These are phyloP conservation scores for Cylindroiulus punctatus DNA, from an alignment of 2,888 invertebrate genomes.

Conservation along the genomic window DNA sequence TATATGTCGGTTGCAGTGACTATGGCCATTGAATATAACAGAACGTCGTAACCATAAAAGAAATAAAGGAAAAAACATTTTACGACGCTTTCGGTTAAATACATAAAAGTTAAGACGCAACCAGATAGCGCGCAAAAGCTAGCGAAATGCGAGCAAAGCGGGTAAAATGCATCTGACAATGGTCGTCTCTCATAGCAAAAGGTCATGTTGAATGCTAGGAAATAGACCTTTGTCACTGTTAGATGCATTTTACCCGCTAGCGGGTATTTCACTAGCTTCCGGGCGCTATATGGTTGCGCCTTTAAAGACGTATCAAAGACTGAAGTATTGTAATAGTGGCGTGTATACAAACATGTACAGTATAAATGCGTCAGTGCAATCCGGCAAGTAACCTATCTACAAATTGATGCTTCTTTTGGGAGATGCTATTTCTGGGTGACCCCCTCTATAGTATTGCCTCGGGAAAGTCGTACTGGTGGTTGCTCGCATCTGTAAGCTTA, in stretches of 20 bases:
- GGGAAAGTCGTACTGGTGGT: background rate
- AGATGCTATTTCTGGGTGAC: constrained; percentile 34
- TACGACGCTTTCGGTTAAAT: constrained; percentile 39
- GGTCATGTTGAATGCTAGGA: too few species aligned
- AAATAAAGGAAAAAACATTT: background rate
- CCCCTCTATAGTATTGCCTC: background rate
- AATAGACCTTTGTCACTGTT: too few species aligned
- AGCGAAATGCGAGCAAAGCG: too few species aligned
- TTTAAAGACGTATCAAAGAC: constrained; percentile 37
- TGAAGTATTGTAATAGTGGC: constrained; percentile 34
- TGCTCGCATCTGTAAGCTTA: constrained; percentile 27
- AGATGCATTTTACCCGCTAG: too few species aligned
- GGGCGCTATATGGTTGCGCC: too few species aligned
- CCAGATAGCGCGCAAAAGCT: too few species aligned
- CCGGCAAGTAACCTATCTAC: constrained; percentile 4
- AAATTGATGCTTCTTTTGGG: background rate
- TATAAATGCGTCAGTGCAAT: too few species aligned
- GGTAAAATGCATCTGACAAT: too few species aligned
- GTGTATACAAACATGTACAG: background rate
- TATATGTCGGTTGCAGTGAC: background rate
- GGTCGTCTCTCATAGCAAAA: too few species aligned
- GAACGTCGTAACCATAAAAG: constrained; percentile 28
- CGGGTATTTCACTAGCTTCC: too few species aligned
- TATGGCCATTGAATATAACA: background rate
- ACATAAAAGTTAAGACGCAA: constrained; percentile 43